These are phyloP conservation scores for Cosmopolites sordidus DNA, from an alignment of 2,888 invertebrate genomes.

Conservation along the genomic window DNA sequence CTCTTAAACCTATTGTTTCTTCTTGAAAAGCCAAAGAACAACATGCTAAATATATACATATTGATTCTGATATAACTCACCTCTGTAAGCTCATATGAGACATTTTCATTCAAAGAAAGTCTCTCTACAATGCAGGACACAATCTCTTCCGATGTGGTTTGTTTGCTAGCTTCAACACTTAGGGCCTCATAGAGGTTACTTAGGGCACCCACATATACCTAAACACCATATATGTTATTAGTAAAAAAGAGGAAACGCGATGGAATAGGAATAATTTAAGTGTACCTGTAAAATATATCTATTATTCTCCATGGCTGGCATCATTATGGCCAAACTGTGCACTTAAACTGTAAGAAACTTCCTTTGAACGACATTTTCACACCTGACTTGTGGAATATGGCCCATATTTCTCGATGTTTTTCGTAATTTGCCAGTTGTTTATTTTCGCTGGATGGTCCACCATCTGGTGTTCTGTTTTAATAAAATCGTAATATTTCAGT, in stretches of 20 bases:
- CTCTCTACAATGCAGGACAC: constrained; percentile 82
- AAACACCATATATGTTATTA: constrained; percentile 31
- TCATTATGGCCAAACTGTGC: neutral
- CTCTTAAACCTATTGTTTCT: neutral
- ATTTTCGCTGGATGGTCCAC: neutral
- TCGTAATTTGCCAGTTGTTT: neutral
- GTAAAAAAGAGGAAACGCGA: neutral
- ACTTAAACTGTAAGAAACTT: neutral
- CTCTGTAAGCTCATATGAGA: constrained; percentile 79
- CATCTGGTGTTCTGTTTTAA: neutral
- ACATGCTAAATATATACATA: neutral
- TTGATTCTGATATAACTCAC: constrained; percentile 47
- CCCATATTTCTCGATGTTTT: neutral
- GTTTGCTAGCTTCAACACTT: constrained; percentile 86
- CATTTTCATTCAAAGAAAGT: constrained; percentile 57
- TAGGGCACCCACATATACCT: constrained; percentile 86
- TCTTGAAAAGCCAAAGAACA: neutral
- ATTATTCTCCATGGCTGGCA: constrained; percentile 30
- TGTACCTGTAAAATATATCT: constrained; percentile 26
- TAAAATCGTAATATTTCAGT: neutral
- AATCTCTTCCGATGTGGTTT: constrained; percentile 88
- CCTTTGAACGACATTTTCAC: neutral
- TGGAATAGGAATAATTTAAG: neutral
- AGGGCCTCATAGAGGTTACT: constrained; percentile 85
- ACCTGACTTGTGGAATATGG: neutral